Base-by-base conservation (phyloP, 2,888 invertebrate genomes). In the Therioaphis trifolii region DNA sequence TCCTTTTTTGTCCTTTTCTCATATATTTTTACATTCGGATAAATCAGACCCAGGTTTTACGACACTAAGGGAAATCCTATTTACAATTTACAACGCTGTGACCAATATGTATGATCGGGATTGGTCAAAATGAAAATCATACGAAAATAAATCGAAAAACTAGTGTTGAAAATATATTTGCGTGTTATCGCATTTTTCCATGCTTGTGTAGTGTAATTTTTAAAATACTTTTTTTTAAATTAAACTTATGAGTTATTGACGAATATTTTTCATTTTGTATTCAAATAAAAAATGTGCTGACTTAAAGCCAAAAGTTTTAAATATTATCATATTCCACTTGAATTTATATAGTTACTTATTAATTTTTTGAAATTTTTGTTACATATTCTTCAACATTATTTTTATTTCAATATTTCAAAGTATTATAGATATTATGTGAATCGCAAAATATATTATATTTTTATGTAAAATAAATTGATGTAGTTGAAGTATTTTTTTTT, bases 21-120 rank as follows among this genome's bases (percentile, higher is more conserved):
- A 80, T 80, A 80, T 82, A 82, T 72, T 82, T 82, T 82, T 74
- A 82, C 63, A 74, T 82, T 82, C 63, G 61, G 63, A 82, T 72
- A 72, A 82, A 82, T 82, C 80, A 63, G 71, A 82, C 80, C 80
- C 80, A 74, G 72, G 80, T 82, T 82, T 82, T 82, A 82, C 63
- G 72, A 72, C 80, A 61, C 72, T 43, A 49, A 72, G 24, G 71
- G 72, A 82, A 82, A 82, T 74, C 80, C 63, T 82, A 82, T 82
- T 82, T 82, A 72, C 72, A 82, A 72, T 82, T 82, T 82, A 82
- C 68, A 82, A 29, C 80, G 49, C 49, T 74, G 35, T 82, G 72
- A 82, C 80, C 80, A 72, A 71, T 82, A 82, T 82, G 72, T 63
- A 82, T 72, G 71, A 82, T 77, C 66, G n/a, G 49, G 46, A 49